Conservation (phyloP, 2,113 vertebrate species). For the Pollimyrus isidori region DNA sequence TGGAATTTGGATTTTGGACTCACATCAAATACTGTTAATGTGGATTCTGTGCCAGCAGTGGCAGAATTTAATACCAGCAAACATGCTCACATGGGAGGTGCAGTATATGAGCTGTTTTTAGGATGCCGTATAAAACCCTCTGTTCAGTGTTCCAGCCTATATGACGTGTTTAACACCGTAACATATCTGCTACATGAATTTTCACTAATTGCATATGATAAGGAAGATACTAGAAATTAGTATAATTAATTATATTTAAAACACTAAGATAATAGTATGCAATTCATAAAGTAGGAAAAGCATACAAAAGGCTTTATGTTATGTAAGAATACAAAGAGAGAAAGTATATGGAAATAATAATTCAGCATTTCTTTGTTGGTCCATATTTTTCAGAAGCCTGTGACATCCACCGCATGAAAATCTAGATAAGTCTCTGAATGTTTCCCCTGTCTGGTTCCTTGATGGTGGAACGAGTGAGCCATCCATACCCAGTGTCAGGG, state of each 20-base stretch:
- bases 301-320: not conserved
- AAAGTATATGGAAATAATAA: not conserved
- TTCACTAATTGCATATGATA: not conserved
- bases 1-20: conserved; percentile 10
- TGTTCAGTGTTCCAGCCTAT: not conserved
- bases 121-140: not conserved
- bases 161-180: too few relatives aligned
- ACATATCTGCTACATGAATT: not conserved
- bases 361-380: not conserved
- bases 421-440: not conserved
- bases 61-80: not conserved
- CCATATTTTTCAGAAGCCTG: not conserved
- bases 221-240: not conserved
- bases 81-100: not conserved
- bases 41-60: not conserved
- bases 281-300: not conserved
- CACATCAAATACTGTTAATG: conserved; percentile 15
- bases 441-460: not conserved
- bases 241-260: not conserved
- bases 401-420: not conserved
- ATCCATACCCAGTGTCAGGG: not conserved
- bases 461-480: not conserved
- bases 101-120: not conserved
- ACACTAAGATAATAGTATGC: not conserved
- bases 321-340: not conserved